Evolutionary conservation across 2,797 vertebrate species (phyloP).

Genomic region (Brotula barbata): DNA sequence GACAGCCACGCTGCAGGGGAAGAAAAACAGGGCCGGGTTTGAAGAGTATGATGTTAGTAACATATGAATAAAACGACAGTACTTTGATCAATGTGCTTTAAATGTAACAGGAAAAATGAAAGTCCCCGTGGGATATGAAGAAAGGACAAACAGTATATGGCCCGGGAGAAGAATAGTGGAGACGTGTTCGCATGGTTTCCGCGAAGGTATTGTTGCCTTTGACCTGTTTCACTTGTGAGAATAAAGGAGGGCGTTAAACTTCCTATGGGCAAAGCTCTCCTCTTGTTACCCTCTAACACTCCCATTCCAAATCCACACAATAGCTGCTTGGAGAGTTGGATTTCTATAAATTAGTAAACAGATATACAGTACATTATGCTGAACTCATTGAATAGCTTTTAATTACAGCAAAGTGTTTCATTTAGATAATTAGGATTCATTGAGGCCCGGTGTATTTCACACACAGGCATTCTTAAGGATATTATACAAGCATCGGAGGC

Average conservation of each 20-base stretch:
- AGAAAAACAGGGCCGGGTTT: too few relatives aligned
- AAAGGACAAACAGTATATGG: constrained; percentile 26
- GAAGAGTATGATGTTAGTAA: constrained; percentile 6
- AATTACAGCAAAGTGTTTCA: too few relatives aligned
- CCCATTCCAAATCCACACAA: constrained; percentile 62
- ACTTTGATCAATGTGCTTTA: neutral
- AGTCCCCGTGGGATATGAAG: constrained; percentile 4
- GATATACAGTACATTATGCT: constrained; percentile 18
- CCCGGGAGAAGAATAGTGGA: constrained; percentile 9
- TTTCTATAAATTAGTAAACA: constrained; percentile 59
- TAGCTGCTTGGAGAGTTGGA: constrained; percentile 34
- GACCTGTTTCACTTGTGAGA: constrained; percentile 58
- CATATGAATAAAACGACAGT: constrained; percentile 31
- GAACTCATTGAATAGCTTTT: constrained; percentile 4
- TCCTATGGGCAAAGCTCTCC: constrained; percentile 43
- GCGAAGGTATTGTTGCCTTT: constrained; percentile 51
- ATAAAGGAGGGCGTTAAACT: constrained; percentile 62
- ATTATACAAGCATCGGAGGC: neutral
- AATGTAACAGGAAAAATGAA: constrained; percentile 3
- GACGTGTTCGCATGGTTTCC: constrained; percentile 37
- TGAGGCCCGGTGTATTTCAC: neutral
- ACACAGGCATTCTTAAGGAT: neutral
- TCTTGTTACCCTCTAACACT: constrained; percentile 57
- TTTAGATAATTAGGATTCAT: neutral
- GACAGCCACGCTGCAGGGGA: constrained; percentile 84